Conservation (phyloP, 2,113 vertebrate species). For the Oreotrochilus melanogaster region DNA sequence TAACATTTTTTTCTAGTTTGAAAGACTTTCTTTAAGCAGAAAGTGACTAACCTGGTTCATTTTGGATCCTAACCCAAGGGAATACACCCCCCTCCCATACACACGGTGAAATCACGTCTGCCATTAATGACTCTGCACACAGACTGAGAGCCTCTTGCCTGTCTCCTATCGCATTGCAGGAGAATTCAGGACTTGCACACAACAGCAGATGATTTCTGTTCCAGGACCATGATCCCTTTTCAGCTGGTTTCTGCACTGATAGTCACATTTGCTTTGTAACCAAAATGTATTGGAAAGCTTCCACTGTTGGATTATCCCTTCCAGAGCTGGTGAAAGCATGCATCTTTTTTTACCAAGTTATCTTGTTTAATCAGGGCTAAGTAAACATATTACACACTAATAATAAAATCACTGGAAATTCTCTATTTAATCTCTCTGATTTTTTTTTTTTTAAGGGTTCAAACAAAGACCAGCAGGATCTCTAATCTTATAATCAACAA, state of each 20-base stretch:
- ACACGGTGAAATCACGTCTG: background rate
- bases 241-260: background rate
- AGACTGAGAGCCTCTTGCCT: background rate
- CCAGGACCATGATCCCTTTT: background rate
- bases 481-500: constrained; percentile 58
- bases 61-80: constrained; percentile 1
- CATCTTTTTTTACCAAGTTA: background rate
- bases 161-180: background rate
- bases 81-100: background rate
- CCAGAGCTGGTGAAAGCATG: constrained; percentile 11
- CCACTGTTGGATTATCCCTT: constrained; percentile 31
- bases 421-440: constrained; percentile 45
- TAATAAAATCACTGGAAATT: constrained; percentile 62
- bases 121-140: background rate
- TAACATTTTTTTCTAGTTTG: background rate
- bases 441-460: constrained; percentile 10
- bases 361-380: constrained; percentile 57
- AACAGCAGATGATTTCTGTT: background rate
- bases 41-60: background rate
- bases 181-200: background rate
- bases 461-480: constrained; percentile 38
- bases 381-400: constrained; percentile 59
- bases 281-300: background rate
- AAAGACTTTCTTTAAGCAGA: constrained; percentile 40
- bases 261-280: constrained; percentile 30